Conservation (phyloP, 2,888 invertebrate species). For the Euzetes globulus region DNA sequence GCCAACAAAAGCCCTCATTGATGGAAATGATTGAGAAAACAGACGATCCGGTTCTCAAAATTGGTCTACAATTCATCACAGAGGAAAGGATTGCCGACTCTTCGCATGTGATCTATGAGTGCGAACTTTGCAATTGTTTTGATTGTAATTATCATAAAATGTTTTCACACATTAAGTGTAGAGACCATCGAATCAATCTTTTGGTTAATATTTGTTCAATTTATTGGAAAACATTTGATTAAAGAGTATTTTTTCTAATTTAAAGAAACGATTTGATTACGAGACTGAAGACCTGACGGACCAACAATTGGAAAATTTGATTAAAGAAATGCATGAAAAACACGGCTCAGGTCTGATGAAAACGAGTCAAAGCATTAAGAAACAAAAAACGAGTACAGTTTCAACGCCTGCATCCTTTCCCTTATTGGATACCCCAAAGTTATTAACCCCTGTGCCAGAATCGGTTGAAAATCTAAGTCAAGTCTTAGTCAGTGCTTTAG, state of each 20-base stretch:
- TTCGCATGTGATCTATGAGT: background rate
- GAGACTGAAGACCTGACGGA: background rate
- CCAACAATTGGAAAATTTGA: background rate
- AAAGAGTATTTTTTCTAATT: background rate
- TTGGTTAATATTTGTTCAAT: background rate
- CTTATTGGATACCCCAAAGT: background rate
- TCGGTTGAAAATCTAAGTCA: no score
- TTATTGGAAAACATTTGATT: background rate
- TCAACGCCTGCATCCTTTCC: background rate
- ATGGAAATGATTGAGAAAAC: background rate
- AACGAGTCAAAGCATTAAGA: background rate
- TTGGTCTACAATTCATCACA: background rate
- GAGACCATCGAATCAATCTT: background rate
- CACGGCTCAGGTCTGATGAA: background rate
- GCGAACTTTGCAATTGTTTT: constrained; percentile 15
- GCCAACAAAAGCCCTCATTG: background rate
- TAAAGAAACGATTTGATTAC: background rate
- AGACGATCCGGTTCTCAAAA: background rate
- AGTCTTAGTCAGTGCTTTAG: no score
- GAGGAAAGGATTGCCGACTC: background rate
- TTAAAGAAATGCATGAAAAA: background rate
- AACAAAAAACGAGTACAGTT: background rate
- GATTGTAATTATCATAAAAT: constrained; percentile 11
- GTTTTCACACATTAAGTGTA: constrained; percentile 7
- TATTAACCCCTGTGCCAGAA: no score